A percentile compares a stretch with the other conserved stretches of the same genome.
Conservation (phyloP, 1,140 invertebrate species). For the Zaprionus lachaisei region DNA sequence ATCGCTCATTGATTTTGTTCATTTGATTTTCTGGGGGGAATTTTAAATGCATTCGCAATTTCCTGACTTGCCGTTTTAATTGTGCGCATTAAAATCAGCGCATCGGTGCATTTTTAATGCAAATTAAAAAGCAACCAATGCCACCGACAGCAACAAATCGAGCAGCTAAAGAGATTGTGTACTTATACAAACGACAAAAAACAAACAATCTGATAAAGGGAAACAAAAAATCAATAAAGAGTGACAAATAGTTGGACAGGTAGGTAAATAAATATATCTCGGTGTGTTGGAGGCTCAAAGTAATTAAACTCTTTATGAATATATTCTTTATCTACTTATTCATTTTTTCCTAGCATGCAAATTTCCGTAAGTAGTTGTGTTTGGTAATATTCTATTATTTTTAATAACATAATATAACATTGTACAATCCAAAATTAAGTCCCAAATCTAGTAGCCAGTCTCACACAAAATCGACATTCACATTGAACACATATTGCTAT, state of each 20-base stretch:
- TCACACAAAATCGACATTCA: not conserved
- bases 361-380: no score
- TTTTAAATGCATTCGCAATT: conserved; percentile 79
- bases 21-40: conserved; percentile 66
- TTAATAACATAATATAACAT: no score
- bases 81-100: conserved; percentile 75
- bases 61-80: conserved; percentile 80
- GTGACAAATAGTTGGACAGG: not conserved
- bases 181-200: conserved; percentile 1
- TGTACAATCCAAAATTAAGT: not conserved
- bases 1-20: conserved; percentile 76
- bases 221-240: not conserved
- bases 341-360: no score
- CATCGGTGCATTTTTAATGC: conserved; percentile 78
- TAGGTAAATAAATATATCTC: not conserved
- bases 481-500: not conserved
- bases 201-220: not conserved
- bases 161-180: conserved; percentile 18
- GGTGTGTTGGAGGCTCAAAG: no score
- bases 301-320: no score
- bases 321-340: no score
- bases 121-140: conserved; percentile 66
- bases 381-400: no score
- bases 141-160: conserved; percentile 11
- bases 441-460: not conserved